These are phyloP conservation scores for Rhingia campestris DNA, from an alignment of 2,888 invertebrate species.

Conservation along the genomic window DNA sequence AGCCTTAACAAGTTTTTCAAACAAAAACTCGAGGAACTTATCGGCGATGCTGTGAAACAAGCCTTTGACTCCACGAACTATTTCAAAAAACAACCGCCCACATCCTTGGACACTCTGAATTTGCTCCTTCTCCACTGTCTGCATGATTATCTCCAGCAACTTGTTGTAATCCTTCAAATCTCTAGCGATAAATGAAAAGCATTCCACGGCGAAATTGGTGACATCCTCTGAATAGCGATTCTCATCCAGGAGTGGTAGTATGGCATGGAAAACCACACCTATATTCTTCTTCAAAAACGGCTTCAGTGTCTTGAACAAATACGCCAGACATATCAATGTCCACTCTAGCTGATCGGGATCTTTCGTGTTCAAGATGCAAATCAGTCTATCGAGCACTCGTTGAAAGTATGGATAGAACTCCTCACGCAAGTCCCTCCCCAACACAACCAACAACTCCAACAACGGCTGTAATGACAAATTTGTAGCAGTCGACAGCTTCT, in stretches of 20 bases:
- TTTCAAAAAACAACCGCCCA: constrained; percentile 94
- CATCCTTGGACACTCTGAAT: constrained; percentile 91
- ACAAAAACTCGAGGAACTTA: constrained; percentile 87
- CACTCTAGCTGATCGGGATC: constrained; percentile 94
- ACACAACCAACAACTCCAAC: constrained; percentile 91
- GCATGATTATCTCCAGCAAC: constrained; percentile 88
- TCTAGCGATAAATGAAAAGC: constrained; percentile 96
- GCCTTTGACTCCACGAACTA: constrained; percentile 91
- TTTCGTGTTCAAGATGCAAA: constrained; percentile 88
- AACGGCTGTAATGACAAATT: constrained; percentile 90
- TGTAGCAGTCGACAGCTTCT: constrained; percentile 89
- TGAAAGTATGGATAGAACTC: constrained; percentile 95
- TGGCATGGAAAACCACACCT: constrained; percentile 87
- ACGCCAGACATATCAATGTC: constrained; percentile 92
- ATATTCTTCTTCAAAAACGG: constrained; percentile 92
- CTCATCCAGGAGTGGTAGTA: constrained; percentile 90
- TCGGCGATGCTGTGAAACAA: constrained; percentile 94
- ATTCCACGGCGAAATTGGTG: constrained; percentile 96
- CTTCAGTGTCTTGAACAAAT: constrained; percentile 95
- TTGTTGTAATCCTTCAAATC: constrained; percentile 91
- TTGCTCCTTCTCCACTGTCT: constrained; percentile 86
- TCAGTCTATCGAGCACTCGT: constrained; percentile 88
- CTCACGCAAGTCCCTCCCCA: constrained; percentile 93
- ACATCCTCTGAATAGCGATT: constrained; percentile 90
- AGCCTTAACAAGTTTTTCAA: constrained; percentile 85